Conservation (phyloP, 2,797 vertebrate genomes). For the Falco cherrug region DNA sequence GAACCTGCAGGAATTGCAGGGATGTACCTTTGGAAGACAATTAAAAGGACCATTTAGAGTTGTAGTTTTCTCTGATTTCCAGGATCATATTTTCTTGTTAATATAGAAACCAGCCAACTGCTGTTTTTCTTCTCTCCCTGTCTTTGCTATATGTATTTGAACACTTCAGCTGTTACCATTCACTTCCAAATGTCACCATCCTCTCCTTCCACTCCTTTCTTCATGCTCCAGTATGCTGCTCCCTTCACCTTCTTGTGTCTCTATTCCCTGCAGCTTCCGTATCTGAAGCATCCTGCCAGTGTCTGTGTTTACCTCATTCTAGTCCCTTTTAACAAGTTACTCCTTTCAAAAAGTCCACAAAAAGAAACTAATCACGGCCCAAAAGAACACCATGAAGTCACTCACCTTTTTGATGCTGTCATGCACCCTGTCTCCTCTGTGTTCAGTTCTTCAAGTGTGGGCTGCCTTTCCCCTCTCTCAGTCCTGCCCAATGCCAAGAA, state of each 20-base stretch:
- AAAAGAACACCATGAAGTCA: neutral
- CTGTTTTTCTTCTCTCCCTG: neutral
- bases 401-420: neutral
- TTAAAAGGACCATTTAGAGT: neutral
- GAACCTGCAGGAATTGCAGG: neutral
- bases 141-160: neutral
- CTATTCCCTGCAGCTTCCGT: neutral
- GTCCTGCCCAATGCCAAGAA: neutral
- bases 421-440: neutral
- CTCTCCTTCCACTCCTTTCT: neutral
- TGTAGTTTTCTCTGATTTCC: neutral
- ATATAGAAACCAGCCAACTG: neutral
- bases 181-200: neutral
- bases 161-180: neutral
- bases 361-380: neutral
- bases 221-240: neutral
- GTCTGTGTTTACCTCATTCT: neutral
- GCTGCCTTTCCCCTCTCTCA: neutral
- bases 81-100: neutral
- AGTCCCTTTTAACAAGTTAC: neutral
- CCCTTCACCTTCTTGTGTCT: neutral
- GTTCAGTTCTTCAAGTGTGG: neutral
- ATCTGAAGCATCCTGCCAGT: neutral
- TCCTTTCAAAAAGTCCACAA: neutral
- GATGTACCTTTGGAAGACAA: neutral